A percentile compares a stretch with the other conserved stretches of the same genome.
phyloP scores from a whole-genome alignment of 2,113 vertebrate species.

The Tupaia tana region DNA sequence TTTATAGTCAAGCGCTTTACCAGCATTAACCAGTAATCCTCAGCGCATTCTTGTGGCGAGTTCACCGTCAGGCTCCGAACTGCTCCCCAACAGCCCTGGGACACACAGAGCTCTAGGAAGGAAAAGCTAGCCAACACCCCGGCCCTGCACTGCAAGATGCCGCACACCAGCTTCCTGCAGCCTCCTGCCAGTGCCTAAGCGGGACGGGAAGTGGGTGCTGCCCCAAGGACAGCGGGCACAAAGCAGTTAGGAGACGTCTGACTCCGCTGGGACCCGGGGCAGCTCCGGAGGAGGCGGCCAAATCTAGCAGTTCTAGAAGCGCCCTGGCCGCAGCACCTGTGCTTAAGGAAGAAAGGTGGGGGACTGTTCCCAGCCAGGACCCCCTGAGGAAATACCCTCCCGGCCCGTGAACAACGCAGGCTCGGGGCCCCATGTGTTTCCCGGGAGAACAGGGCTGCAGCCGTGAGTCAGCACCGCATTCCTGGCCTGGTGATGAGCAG shows the following conservation, averaged over 20 bases:
- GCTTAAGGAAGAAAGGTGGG: background rate
- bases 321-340: rapidly evolving
- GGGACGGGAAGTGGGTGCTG: background rate
- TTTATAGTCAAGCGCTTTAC: conserved; percentile 62
- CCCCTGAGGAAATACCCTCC: background rate
- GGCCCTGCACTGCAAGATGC: background rate
- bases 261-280: background rate
- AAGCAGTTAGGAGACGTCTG: background rate
- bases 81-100: background rate
- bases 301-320: background rate
- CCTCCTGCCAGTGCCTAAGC: background rate
- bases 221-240: background rate
- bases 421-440: too few relatives aligned
- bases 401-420: background rate
- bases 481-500: background rate
- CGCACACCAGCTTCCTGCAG: background rate
- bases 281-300: background rate
- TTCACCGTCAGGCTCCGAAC: background rate
- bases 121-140: background rate
- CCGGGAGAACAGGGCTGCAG: background rate
- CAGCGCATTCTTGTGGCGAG: background rate
- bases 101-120: background rate
- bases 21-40: conserved; percentile 42
- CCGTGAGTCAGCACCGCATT: background rate
- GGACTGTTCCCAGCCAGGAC: background rate